Base-by-base conservation (phyloP, 1,140 invertebrate species). In the Prorops nasuta region DNA sequence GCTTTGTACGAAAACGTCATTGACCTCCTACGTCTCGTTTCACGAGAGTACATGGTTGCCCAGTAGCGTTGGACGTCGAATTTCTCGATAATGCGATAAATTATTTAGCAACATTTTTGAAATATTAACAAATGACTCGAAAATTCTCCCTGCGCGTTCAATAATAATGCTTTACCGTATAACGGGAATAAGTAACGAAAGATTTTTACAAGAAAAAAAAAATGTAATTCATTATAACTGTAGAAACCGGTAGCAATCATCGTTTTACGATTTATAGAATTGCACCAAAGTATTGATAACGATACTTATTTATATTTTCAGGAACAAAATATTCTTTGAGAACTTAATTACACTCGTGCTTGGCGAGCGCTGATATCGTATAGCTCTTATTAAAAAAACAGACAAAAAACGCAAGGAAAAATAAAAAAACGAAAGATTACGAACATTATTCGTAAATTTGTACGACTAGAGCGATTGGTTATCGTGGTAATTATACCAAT, bases 1-100 rank as follows among this genome's bases (percentile, higher is more conserved):
- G 51, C 45, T 64, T 45, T 70, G 67, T 47, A 66, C 66, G 39
- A 70, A 67, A 41, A 39, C 42, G 32, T 41, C 63, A 44, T 56
- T 69, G 16, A 51, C 58, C 7, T 66, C 60, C 9, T 62, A 58
- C 34, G 19, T 62, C 41, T 56, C 55, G 1, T n/a, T 68, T 4
- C 46, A 67, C 10, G 64, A 68, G 24, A 50, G 52, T 31, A 52
- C 51, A 16, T 18, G 58, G 0, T 37, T 70, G 31, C 66, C 66
- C 1, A 63, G 50, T 36, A 59, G 60, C 3, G 45, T 68, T 31
- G 56, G 53, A 19, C 39, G 66, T 16, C 64, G 57, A 19, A 44
- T 64, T 14, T 43, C 58, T 19, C 59, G 57, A 2, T 56, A 49
- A 7, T 65, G 57, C 19, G 54, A 54, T 17, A 48, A 41, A 16